Evolutionary conservation across 2,888 invertebrate genomes (phyloP).

Genomic region (Sphaeridia pumilis): DNA sequence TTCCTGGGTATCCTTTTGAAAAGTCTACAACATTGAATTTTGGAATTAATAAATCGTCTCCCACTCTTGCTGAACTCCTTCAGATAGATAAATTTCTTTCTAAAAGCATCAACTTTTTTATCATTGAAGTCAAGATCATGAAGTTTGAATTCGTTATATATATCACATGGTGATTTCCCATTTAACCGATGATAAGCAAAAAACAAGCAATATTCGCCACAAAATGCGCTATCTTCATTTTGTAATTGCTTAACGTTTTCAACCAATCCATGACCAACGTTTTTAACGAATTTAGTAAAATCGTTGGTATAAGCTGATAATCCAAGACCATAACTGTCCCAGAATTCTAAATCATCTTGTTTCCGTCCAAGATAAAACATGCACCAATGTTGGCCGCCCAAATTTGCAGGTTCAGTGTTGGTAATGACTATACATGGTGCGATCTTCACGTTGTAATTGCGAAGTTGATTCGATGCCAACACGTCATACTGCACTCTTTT

Average conservation of each 20-base stretch:
- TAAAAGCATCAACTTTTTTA: too few relatives aligned
- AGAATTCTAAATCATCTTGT: constrained; percentile 8
- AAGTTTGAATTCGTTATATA: constrained; percentile 8
- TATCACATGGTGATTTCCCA: not conserved
- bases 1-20: not conserved
- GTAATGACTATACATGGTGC: constrained; percentile 11
- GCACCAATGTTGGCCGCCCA: constrained; percentile 15
- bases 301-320: constrained; percentile 2
- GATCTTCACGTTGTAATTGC: not conserved
- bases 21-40: constrained; percentile 6
- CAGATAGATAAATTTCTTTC: too few relatives aligned
- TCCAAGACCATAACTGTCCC: constrained; percentile 11
- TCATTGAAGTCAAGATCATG: constrained; percentile 4
- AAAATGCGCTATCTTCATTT: not conserved
- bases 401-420: constrained; percentile 4
- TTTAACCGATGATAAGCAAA: constrained; percentile 3
- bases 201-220: constrained; percentile 9
- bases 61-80: too few relatives aligned
- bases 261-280: not conserved
- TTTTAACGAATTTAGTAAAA: constrained; percentile 15
- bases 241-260: constrained; percentile 10
- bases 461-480: constrained; percentile 14
- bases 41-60: not conserved
- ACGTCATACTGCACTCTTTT: constrained; percentile 7
- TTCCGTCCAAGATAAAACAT: constrained; percentile 3